Evolutionary conservation across 2,888 invertebrate genomes (phyloP).

Genomic region (Bhutanitis thaidina): DNA sequence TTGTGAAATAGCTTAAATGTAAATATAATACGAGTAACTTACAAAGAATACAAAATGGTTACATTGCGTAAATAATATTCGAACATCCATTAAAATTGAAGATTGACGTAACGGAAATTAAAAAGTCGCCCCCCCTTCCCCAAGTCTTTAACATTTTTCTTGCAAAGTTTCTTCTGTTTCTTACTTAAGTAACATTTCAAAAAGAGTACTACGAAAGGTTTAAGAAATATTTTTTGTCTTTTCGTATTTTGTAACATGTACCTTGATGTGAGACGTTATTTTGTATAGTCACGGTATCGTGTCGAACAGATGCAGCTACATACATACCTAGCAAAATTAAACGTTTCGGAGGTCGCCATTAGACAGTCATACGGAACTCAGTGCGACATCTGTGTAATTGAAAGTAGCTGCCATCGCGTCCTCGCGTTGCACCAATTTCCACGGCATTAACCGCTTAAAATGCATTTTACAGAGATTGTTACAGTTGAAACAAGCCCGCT

Average conservation of each 20-base stretch:
- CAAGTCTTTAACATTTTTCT: conserved; percentile 40
- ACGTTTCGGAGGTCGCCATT: conserved; percentile 41
- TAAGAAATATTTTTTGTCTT: no score
- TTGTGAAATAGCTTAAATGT: no score
- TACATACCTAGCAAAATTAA: conserved; percentile 37
- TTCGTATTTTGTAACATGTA: no score
- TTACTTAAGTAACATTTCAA: background rate
- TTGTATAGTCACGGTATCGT: no score
- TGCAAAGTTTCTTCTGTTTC: conserved; percentile 24
- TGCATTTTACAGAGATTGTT: conserved; percentile 67
- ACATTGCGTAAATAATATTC: conserved; percentile 61
- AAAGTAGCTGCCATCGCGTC: conserved; percentile 52
- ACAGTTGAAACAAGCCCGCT: conserved; percentile 49
- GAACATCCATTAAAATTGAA: conserved; percentile 71
- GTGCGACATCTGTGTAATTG: conserved; percentile 67
- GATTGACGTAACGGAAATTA: conserved; percentile 79
- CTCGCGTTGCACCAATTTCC: conserved; percentile 64
- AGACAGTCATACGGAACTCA: conserved; percentile 37
- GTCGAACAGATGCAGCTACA: conserved; percentile 19
- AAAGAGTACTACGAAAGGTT: no score
- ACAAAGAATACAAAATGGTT: no score
- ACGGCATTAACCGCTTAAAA: conserved; percentile 65
- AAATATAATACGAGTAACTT: no score
- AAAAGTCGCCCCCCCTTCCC: conserved; percentile 54
- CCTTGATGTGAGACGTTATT: no score